Evolutionary conservation across 2,113 vertebrate species (phyloP), one percentile per base, ranked within the genome.

Genomic region (Paramisgurnus dabryanus): DNA sequence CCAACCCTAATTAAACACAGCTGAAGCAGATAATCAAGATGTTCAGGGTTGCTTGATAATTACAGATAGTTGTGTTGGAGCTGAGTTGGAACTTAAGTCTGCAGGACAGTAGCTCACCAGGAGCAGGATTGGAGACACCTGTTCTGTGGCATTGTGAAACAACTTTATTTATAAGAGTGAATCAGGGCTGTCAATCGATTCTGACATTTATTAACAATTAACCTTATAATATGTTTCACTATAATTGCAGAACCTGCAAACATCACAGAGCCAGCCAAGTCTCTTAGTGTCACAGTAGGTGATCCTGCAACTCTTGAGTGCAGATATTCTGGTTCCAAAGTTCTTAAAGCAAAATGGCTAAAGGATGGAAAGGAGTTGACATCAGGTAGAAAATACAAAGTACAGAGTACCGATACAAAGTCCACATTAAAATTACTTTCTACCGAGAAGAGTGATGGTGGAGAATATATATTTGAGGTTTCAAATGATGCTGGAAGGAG

Each of bases 241-340:
- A 39, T 34, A 74, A 79, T 89, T 87, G 85, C 91, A 99, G 98
- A 98, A 89, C 97, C 97, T 80, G 98, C 97, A 84, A 96, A 93
- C 76, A 90, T 99, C 40, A 92, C 91, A 6, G 98, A 99, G 80
- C 95, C 96, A 83, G 93, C 95, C 0, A 95, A 96, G 83, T 98
- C 97, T 39, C 93, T 98, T 89, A 98, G 96, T 90, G 97, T 99
- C 82, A 98, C 98, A 65, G 95, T 96, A 85, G 96, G 98, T 67
- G 98, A 99, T 87, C 96, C 96, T 71, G 97, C 95, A 83, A 97
- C 94, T 8, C 89, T 99, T 86, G 96, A 96, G 85, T 96, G 94
- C 88, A 94, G 95, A 89, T 98, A 97, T 93, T 95, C 93, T 1
- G 98, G 98, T 90, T 98, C 97, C 1, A 98, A 96, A 87, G 92